Conservation (phyloP, 2,888 invertebrate genomes). For the Empis livida region DNA sequence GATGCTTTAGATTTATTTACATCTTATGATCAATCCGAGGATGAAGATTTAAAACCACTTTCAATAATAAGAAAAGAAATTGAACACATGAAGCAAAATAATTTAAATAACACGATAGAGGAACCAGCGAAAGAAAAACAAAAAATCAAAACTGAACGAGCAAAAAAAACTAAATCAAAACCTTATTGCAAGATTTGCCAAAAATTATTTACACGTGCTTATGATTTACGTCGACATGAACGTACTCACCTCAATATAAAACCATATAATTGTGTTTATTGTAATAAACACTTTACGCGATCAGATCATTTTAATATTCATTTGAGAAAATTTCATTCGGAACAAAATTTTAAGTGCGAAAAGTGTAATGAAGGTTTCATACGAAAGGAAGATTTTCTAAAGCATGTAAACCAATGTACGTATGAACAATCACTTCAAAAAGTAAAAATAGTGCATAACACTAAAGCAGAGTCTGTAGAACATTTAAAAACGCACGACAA, state of each 20-base stretch:
- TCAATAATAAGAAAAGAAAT: slow-evolving; percentile 7
- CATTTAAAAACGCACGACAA: slow-evolving; percentile 42
- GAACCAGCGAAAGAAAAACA: too few species aligned
- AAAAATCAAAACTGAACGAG: not conserved
- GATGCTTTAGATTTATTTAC: not conserved
- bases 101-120: too few species aligned
- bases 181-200: slow-evolving; percentile 27
- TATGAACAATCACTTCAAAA: slow-evolving; percentile 9
- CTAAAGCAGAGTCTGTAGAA: slow-evolving; percentile 40
- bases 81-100: not conserved
- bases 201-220: slow-evolving; percentile 30
- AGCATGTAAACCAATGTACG: slow-evolving; percentile 28
- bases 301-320: slow-evolving; percentile 39
- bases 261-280: slow-evolving; percentile 26
- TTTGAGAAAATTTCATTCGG: slow-evolving; percentile 36
- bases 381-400: slow-evolving; percentile 26
- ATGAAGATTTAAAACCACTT: slow-evolving; percentile 19
- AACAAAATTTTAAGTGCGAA: slow-evolving; percentile 32
- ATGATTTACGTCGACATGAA: slow-evolving; percentile 34
- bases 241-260: slow-evolving; percentile 32
- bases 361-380: slow-evolving; percentile 35
- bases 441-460: slow-evolving; percentile 26
- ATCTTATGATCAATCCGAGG: slow-evolving; percentile 14
- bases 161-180: not conserved
- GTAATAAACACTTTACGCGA: slow-evolving; percentile 14